phyloP scores from a whole-genome alignment of 92 coral and sea anemone species.

The Umimayanthus kanabou region DNA sequence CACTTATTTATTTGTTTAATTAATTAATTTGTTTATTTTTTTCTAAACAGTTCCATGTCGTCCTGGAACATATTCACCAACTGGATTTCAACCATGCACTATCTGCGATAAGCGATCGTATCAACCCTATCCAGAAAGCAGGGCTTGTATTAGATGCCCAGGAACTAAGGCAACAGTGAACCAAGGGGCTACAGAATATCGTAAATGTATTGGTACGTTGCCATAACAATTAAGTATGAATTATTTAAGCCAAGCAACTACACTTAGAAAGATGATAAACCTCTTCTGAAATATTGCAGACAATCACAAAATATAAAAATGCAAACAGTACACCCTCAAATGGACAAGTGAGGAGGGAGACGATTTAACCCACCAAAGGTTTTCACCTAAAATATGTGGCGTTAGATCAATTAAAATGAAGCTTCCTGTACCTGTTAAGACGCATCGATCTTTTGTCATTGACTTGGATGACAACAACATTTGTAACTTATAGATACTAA shows the following conservation, averaged over 20 bases:
- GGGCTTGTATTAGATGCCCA: slow-evolving; percentile 60
- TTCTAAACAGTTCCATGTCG: slow-evolving; percentile 47
- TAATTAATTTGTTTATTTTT: background rate
- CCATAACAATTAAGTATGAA: background rate
- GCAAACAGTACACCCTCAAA: too few relatives aligned
- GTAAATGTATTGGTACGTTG: slow-evolving; percentile 59
- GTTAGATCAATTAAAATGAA: too few relatives aligned
- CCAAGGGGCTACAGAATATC: slow-evolving; percentile 57
- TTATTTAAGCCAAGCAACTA: background rate
- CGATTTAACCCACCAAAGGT: too few relatives aligned
- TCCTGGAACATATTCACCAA: slow-evolving; percentile 68
- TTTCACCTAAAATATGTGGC: too few relatives aligned
- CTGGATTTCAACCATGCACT: slow-evolving; percentile 70
- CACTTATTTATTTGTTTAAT: background rate
- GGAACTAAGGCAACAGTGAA: slow-evolving; percentile 61
- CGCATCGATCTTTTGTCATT: too few relatives aligned
- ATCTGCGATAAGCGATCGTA: slow-evolving; percentile 68
- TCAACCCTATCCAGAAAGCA: slow-evolving; percentile 64
- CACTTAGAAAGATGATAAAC: too few relatives aligned
- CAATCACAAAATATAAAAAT: too few relatives aligned
- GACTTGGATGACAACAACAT: too few relatives aligned
- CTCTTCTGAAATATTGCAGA: too few relatives aligned
- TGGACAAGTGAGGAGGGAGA: too few relatives aligned
- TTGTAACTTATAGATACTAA: too few relatives aligned
- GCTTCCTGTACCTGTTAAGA: too few relatives aligned